phyloP scores from a whole-genome alignment of 2,888 invertebrate species.

The Tanypteryx hageni region DNA sequence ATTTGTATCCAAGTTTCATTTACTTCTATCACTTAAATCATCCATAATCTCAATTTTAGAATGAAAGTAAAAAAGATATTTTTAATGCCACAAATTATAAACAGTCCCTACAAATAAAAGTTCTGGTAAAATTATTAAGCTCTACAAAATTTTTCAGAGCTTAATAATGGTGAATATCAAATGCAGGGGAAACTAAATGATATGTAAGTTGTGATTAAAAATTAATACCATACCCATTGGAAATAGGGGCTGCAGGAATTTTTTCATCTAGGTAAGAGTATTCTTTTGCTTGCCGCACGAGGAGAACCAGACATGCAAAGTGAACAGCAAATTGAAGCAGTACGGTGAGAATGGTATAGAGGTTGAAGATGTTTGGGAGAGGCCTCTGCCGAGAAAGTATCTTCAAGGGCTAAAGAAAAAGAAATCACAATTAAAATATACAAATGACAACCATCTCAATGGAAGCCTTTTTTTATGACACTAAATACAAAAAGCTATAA shows the following conservation, averaged over 20 bases:
- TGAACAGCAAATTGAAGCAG: conserved; percentile 96
- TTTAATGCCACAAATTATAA: no score
- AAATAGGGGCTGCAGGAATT: neutral
- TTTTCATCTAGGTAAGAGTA: conserved; percentile 76
- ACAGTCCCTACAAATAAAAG: no score
- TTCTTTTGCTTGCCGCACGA: conserved; percentile 88
- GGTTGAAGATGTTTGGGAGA: conserved; percentile 98
- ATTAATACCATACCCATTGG: conserved; percentile 19
- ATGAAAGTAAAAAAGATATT: no score
- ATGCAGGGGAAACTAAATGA: no score
- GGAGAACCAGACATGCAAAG: conserved; percentile 91
- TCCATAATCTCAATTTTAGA: no score
- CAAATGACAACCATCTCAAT: neutral
- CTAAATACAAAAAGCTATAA: neutral
- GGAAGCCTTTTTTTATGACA: neutral
- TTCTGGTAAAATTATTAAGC: no score
- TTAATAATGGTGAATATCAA: no score
- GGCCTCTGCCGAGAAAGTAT: conserved; percentile 95
- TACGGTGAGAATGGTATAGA: conserved; percentile 97
- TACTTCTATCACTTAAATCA: no score
- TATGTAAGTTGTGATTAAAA: neutral
- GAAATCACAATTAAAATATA: conserved; percentile 10
- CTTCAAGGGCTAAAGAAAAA: conserved; percentile 87
- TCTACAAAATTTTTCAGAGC: no score
- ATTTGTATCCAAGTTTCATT: no score